A percentile compares a stretch with the other conserved stretches of the same genome.
Evolutionary conservation across 2,888 invertebrate genomes (phyloP).

Genomic region (Dendrolimus pini): DNA sequence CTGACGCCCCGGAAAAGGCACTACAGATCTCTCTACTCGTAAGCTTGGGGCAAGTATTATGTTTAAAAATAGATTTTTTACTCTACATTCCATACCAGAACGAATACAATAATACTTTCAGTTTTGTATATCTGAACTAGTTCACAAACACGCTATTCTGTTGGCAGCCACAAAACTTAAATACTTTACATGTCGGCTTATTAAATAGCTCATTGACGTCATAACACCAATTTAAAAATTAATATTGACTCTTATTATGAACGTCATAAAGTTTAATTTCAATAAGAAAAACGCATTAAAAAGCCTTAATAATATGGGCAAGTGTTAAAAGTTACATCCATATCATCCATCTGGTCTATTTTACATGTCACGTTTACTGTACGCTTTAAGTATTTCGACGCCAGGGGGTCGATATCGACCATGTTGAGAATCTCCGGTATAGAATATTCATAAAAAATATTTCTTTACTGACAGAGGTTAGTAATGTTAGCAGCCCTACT

Average conservation of each 20-base stretch:
- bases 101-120: conserved; percentile 3
- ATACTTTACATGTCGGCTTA: background rate
- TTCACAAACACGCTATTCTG: conserved; percentile 2
- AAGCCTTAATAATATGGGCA: background rate
- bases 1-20: too few relatives aligned
- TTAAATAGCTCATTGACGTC: conserved; percentile 3
- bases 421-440: too few relatives aligned
- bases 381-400: too few relatives aligned
- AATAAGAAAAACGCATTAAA: background rate
- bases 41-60: too few relatives aligned
- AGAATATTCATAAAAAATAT: too few relatives aligned
- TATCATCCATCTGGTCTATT: too few relatives aligned
- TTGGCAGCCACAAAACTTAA: background rate
- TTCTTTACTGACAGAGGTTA: too few relatives aligned
- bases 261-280: background rate
- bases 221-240: background rate
- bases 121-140: background rate
- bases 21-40: too few relatives aligned
- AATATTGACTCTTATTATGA: background rate
- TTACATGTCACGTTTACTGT: too few relatives aligned
- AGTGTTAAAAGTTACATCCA: too few relatives aligned
- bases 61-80: background rate
- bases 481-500: too few relatives aligned
- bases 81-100: background rate
- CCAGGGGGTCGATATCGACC: too few relatives aligned